Evolutionary conservation across 2,888 invertebrate species (phyloP).

Genomic region (Perizoma affinitatum): DNA sequence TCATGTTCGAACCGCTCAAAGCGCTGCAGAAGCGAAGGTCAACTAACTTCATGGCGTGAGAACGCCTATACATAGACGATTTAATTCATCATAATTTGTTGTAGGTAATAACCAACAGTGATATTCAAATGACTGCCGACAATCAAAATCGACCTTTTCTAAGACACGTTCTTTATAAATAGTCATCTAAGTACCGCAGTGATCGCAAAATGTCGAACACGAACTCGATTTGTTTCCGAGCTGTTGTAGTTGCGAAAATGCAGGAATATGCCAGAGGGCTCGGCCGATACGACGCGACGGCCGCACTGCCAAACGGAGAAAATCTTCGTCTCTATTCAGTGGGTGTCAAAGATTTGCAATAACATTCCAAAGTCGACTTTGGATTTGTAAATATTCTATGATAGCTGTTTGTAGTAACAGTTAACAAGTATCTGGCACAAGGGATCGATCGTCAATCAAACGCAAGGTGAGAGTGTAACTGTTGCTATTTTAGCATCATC

Average conservation of each 20-base stretch:
- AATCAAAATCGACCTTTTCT: conserved; percentile 83
- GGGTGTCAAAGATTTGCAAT: conserved; percentile 52
- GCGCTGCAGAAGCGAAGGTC: conserved; percentile 71
- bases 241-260: conserved; percentile 75
- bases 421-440: conserved; percentile 82
- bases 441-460: conserved; percentile 84
- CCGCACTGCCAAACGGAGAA: conserved; percentile 48
- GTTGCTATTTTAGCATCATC: conserved; percentile 81
- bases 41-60: conserved; percentile 77
- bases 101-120: conserved; percentile 71
- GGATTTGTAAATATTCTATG: conserved; percentile 53
- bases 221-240: conserved; percentile 79
- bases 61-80: conserved; percentile 73
- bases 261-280: conserved; percentile 66
- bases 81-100: conserved; percentile 81
- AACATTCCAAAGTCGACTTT: conserved; percentile 48
- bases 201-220: conserved; percentile 82
- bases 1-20: conserved; percentile 55
- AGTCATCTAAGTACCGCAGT: conserved; percentile 78
- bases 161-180: conserved; percentile 82
- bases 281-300: conserved; percentile 48
- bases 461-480: conserved; percentile 83
- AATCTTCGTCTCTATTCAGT: conserved; percentile 49
- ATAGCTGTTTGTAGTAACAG: conserved; percentile 69
- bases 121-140: conserved; percentile 82